Base-by-base conservation (phyloP, 2,888 invertebrate genomes). In the Cremastinae sp. region DNA sequence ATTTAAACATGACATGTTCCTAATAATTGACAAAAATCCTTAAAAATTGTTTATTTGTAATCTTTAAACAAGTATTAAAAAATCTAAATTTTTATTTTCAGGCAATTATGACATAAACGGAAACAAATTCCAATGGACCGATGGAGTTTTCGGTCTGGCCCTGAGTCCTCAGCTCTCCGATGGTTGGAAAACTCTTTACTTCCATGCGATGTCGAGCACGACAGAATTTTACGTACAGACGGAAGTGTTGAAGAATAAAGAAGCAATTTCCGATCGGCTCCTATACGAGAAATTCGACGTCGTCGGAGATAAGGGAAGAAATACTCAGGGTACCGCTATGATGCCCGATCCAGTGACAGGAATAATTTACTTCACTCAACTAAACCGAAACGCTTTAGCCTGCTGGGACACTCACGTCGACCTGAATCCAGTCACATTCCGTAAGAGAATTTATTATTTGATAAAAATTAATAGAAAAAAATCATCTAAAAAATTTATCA, bases 41-140 rank as follows among this genome's bases (percentile, higher is more conserved):
- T 35, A 28, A n/a, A 18, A 0, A 20, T 16, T 28, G 10, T 62
- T 56, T 55, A 14, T 62, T 56, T 9, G 20, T n/a, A 47, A 12
- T 10, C 20, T 9, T 18, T 2, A 10, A 9, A 22, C n/a, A 53
- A 20, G 37, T 66, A 22, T 49, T 22, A 20, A n/a, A 49, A 18
- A 10, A 56, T 61, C 62, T n/a, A 18, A 10, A 16, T 10, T 16
- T 53, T 41, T 37, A 56, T 45, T 35, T 5, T 35, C 73, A 83
- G 96, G 96, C 1, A 93, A 95, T 80, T 95, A 94, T 88, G 94
- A 94, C 82, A 93, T 96, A 10, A 94, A 93, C 49, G 96, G 96
- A 3, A 92, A 95, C 18, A 93, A 94, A 86, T 96, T 96, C 92
- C 96, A 96, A 86, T 96, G 96, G 96, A 95, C 94, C 0, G 96